These are phyloP conservation scores for Colossoma macropomum DNA, from an alignment of 2,113 vertebrate genomes.

Conservation along the genomic window DNA sequence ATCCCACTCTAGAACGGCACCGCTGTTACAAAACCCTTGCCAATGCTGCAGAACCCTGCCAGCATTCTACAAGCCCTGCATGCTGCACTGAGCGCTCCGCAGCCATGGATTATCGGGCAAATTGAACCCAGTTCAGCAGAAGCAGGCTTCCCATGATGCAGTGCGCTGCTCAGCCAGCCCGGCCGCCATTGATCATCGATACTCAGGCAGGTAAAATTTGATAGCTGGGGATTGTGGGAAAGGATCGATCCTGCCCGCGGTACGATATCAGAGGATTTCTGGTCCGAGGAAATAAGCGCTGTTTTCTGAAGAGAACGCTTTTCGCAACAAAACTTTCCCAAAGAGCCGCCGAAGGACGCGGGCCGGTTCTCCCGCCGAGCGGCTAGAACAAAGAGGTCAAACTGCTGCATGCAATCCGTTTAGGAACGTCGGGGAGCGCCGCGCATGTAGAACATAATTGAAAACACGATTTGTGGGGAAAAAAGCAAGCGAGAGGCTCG, in stretches of 20 bases:
- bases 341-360: not conserved
- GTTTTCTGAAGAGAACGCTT: not conserved
- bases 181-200: constrained; percentile 77
- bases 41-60: not conserved
- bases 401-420: not conserved
- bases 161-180: constrained; percentile 42
- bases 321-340: not conserved
- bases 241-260: constrained; percentile 73
- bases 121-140: constrained; percentile 38
- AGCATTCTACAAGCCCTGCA: not conserved
- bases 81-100: not conserved
- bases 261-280: constrained; percentile 62
- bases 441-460: constrained; percentile 22
- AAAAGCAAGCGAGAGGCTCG: not conserved
- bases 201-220: constrained; percentile 78
- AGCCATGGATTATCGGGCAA: constrained; percentile 43
- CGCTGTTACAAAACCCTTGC: too few relatives aligned
- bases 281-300: constrained; percentile 10
- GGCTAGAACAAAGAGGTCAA: not conserved
- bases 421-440: constrained; percentile 21
- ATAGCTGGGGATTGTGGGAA: constrained; percentile 77
- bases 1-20: too few relatives aligned
- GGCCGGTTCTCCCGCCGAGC: not conserved
- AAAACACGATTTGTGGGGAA: constrained; percentile 51
- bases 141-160: constrained; percentile 51